Evolutionary conservation across 1,140 invertebrate genomes (phyloP).

Genomic region (Camponotus vicinus): DNA sequence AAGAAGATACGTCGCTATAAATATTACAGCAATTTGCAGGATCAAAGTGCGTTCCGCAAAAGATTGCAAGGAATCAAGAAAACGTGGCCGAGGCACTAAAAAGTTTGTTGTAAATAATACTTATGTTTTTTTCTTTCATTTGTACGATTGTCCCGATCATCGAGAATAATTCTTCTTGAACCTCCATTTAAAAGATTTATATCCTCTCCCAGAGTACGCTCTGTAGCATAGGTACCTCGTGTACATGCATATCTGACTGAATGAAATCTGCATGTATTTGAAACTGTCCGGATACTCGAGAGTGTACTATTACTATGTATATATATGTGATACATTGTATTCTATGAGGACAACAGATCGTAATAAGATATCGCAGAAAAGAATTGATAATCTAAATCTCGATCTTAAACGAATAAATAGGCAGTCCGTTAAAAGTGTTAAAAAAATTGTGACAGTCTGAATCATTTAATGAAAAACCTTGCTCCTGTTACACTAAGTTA

Average conservation of each 20-base stretch:
- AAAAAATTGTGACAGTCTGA: neutral
- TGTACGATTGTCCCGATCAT: conserved; percentile 38
- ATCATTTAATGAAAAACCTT: neutral
- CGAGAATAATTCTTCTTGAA: conserved; percentile 10
- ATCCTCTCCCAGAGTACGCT: conserved; percentile 37
- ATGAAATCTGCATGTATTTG: conserved; percentile 16
- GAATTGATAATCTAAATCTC: neutral
- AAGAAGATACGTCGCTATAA: neutral
- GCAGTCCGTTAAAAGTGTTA: neutral
- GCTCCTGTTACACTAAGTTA: neutral
- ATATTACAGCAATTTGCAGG: neutral
- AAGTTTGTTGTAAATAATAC: conserved; percentile 78
- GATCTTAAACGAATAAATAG: neutral
- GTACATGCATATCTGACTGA: conserved; percentile 58
- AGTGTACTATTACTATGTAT: neutral
- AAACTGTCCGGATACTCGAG: conserved; percentile 11
- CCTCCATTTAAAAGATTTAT: conserved; percentile 36
- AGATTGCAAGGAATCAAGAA: conserved; percentile 3
- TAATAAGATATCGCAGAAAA: conserved; percentile 23
- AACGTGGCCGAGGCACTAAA: conserved; percentile 77
- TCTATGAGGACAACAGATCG: neutral
- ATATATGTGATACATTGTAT: too few species aligned
- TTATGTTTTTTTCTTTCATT: conserved; percentile 71
- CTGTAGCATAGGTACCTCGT: conserved; percentile 47
- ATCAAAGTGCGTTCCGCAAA: neutral